Percentiles rank a stretch among this genome's conserved stretches.
Evolutionary conservation across 1,140 invertebrate species (phyloP).

Genomic region (Tribolium madens): DNA sequence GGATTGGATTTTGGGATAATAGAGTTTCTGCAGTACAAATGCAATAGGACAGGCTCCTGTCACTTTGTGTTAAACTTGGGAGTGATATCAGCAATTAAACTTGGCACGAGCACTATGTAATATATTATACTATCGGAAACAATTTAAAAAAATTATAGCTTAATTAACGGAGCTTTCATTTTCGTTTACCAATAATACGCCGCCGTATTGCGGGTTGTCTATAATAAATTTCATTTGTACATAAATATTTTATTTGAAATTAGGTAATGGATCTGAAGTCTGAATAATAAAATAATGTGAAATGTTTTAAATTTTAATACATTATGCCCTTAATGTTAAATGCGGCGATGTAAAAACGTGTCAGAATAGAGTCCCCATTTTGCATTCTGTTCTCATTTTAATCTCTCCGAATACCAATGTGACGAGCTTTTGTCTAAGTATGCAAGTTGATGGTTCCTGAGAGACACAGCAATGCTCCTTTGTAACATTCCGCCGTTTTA

Average conservation of each 20-base stretch:
- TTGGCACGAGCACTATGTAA: background rate
- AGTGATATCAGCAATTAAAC: conserved; percentile 1
- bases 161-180: no score
- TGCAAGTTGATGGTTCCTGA: conserved; percentile 14
- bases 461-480: conserved; percentile 13
- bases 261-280: no score
- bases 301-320: background rate
- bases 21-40: conserved; percentile 36
- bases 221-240: no score
- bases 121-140: background rate
- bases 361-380: conserved; percentile 3
- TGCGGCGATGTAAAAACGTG: conserved; percentile 1
- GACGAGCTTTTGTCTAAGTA: conserved; percentile 30
- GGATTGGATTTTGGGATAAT: conserved; percentile 47
- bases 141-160: no score
- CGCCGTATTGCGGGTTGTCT: background rate
- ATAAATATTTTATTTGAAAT: no score
- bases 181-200: background rate
- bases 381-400: conserved; percentile 23
- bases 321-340: background rate
- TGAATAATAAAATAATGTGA: no score
- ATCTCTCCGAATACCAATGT: conserved; percentile 31
- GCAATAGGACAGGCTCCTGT: conserved; percentile 40
- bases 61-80: conserved; percentile 26
- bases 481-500: conserved; percentile 22